Evolutionary conservation across 1,140 invertebrate species (phyloP), one percentile per base, ranked within the genome.

Genomic region (Zaprionus ornatus): DNA sequence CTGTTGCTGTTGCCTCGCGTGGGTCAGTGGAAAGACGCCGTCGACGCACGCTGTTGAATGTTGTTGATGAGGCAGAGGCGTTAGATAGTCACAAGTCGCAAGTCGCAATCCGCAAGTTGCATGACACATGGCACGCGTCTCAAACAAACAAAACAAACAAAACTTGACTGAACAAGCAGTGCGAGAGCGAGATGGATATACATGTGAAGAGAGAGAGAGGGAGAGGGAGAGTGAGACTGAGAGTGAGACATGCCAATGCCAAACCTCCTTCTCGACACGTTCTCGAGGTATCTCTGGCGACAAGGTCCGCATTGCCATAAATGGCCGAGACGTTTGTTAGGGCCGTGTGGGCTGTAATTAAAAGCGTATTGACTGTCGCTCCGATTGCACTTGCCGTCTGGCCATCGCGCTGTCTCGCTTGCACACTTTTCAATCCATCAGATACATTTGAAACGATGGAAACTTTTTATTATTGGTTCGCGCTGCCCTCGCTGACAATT

Each of bases 71-170:
- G 81, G 85, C 85, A 90, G 85, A 88, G 85, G 85, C 85, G 85
- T 88, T 88, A 90, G 85, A 90, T 88, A 90, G 85, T 83, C 80
- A 77, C 84, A 90, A 85, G 85, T 80, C 80, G 80, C 77, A 88
- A 84, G 65, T 84, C 79, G 76, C 72, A 79, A 84, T 40, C 37
- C 15, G 37, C 74, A 67, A 76, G 79, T 83, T 83, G 83, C 79
- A 81, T 88, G 85, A 88, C 85, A 88, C 85, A 88, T 90, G 85
- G 85, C 85, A 88, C 85, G 85, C 85, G 85, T 81, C 85, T 78
- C 87, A 67, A 82, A 69, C 64, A 69, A 40, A 63, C 60, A 69
- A 77, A 72, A 37, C 54, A 60, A 79, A 59, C 19, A 61, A 13
- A 74, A 72, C 62, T 48, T 52, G 27, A 68, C 61, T 35, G 75